These are phyloP conservation scores for Lypha dubia DNA, from an alignment of 2,888 invertebrate species.

Conservation along the genomic window DNA sequence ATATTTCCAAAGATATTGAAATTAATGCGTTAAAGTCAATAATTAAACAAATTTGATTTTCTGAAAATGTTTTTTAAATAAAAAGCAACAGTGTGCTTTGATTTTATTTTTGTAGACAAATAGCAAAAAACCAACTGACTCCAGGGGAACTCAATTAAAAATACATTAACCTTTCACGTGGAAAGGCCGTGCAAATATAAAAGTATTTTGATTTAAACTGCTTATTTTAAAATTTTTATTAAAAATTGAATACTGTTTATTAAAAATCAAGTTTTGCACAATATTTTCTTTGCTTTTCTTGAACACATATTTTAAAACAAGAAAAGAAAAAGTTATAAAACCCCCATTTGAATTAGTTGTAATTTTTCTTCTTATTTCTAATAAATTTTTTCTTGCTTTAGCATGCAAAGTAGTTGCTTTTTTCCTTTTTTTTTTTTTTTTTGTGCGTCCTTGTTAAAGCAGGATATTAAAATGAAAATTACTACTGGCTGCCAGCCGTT, in stretches of 20 bases:
- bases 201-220: neutral
- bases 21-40: too few species aligned
- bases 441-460: neutral
- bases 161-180: too few species aligned
- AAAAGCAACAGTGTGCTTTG: too few species aligned
- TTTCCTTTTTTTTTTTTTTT: too few species aligned
- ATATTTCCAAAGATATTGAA: neutral
- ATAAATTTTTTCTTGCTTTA: neutral
- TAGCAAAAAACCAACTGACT: too few species aligned
- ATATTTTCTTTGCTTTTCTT: conserved; percentile 5
- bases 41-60: too few species aligned
- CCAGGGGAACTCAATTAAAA: too few species aligned
- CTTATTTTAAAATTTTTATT: neutral
- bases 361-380: neutral
- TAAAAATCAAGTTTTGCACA: conserved; percentile 43
- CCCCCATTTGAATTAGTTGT: neutral
- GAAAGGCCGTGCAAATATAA: too few species aligned
- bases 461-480: conserved; percentile 47
- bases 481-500: conserved; percentile 6
- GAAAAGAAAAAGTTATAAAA: neutral
- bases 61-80: too few species aligned
- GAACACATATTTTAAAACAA: too few species aligned
- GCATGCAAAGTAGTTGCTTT: neutral
- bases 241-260: conserved; percentile 1
- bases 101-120: too few species aligned